Evolutionary conservation across 2,888 invertebrate genomes (phyloP).

Genomic region (Andrena praecox): DNA sequence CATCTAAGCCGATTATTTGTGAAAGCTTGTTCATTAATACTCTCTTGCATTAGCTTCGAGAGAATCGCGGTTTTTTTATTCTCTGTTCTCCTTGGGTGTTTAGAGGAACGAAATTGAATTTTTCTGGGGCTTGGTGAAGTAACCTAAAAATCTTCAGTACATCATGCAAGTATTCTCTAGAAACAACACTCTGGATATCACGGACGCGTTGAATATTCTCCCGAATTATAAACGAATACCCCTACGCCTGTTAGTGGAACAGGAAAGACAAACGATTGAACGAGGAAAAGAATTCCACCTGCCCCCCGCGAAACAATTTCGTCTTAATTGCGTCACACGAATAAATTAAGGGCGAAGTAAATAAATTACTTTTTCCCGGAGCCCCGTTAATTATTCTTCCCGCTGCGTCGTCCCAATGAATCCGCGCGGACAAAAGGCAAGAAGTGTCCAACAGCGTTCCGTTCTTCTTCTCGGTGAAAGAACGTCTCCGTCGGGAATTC

Average conservation of each 20-base stretch:
- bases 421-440: constrained; percentile 11
- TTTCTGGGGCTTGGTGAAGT: no score
- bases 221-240: not conserved
- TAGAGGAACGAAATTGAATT: no score
- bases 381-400: constrained; percentile 17
- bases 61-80: not conserved
- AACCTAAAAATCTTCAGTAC: no score
- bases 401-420: constrained; percentile 7
- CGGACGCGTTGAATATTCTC: no score
- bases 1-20: constrained; percentile 34
- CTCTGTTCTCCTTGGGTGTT: not conserved
- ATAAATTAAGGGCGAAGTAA: constrained; percentile 2
- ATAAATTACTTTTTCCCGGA: constrained; percentile 18
- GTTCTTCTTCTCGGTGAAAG: constrained; percentile 3
- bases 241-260: not conserved
- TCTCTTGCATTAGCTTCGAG: not conserved
- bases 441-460: not conserved
- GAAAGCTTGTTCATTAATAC: constrained; percentile 15
- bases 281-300: not conserved
- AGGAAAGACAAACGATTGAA: not conserved
- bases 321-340: not conserved
- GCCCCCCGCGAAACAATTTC: not conserved
- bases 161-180: no score
- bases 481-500: constrained; percentile 5
- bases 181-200: no score